phyloP scores from a whole-genome alignment of 1,140 invertebrate species.

The Lepidurus apus region DNA sequence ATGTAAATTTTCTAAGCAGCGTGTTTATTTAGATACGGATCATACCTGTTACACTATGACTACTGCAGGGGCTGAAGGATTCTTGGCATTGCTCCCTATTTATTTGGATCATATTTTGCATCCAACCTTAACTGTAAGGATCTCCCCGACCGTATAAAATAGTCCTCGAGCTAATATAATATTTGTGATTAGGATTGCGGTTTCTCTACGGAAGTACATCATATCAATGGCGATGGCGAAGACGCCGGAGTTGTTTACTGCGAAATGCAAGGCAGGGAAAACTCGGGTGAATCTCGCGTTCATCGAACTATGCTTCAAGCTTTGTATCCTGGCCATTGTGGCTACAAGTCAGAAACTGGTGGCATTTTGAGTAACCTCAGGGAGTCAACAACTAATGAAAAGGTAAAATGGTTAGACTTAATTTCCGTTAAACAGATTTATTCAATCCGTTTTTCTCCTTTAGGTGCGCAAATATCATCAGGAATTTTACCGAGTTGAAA shows the following conservation, averaged over 20 bases:
- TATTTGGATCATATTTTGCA: constrained; percentile 85
- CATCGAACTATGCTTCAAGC: constrained; percentile 57
- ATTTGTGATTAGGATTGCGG: constrained; percentile 57
- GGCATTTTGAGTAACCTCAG: constrained; percentile 78
- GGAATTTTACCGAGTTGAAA: constrained; percentile 84
- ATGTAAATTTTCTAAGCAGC: constrained; percentile 30
- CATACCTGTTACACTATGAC: constrained; percentile 84
- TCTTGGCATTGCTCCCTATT: constrained; percentile 79
- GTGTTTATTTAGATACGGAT: constrained; percentile 56
- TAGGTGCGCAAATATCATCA: constrained; percentile 73
- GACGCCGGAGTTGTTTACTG: constrained; percentile 89
- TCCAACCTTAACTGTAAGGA: constrained; percentile 67
- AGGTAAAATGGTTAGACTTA: constrained; percentile 52
- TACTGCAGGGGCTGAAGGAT: constrained; percentile 79
- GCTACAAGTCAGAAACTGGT: constrained; percentile 77
- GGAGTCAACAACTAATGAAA: constrained; percentile 69
- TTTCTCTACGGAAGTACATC: constrained; percentile 85
- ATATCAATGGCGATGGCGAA: constrained; percentile 77
- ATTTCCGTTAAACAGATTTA: constrained; percentile 30
- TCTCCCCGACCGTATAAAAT: not conserved
- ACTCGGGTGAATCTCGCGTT: constrained; percentile 62
- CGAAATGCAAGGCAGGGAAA: constrained; percentile 84
- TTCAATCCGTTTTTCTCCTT: constrained; percentile 38
- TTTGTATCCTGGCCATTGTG: constrained; percentile 72
- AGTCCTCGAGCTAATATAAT: not conserved